phyloP scores from a whole-genome alignment of 1,140 invertebrate genomes.

The Pemphigus obesinymphae region DNA sequence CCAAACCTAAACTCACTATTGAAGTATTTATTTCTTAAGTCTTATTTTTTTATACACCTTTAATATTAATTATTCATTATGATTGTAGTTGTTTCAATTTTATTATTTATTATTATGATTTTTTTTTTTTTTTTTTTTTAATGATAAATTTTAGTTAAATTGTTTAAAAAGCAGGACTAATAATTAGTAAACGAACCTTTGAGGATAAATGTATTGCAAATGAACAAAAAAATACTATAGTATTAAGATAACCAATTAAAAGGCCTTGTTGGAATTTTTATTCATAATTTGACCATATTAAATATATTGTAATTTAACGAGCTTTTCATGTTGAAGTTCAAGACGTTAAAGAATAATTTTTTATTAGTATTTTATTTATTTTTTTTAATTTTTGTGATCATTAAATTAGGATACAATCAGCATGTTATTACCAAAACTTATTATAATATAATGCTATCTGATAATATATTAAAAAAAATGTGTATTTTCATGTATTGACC shows the following conservation, averaged over 20 bases:
- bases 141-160: constrained; percentile 25
- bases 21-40: constrained; percentile 34
- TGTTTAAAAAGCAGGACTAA: constrained; percentile 26
- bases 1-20: constrained; percentile 30
- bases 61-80: constrained; percentile 29
- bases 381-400: constrained; percentile 30
- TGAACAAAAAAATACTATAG: constrained; percentile 5
- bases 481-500: too few relatives aligned
- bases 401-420: constrained; percentile 34
- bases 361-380: constrained; percentile 28
- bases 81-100: constrained; percentile 23
- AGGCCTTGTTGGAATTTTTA: constrained; percentile 19
- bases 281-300: constrained; percentile 17
- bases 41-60: constrained; percentile 14
- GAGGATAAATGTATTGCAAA: not conserved
- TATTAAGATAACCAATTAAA: not conserved
- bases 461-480: constrained; percentile 20
- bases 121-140: constrained; percentile 3
- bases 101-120: not conserved
- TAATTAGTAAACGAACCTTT: constrained; percentile 2
- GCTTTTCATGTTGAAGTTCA: constrained; percentile 20
- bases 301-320: constrained; percentile 22
- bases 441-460: constrained; percentile 31
- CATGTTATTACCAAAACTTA: constrained; percentile 35
- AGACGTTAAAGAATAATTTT: constrained; percentile 23